Evolutionary conservation across 2,797 vertebrate species (phyloP).

Genomic region (Philypnodon macrostomus): DNA sequence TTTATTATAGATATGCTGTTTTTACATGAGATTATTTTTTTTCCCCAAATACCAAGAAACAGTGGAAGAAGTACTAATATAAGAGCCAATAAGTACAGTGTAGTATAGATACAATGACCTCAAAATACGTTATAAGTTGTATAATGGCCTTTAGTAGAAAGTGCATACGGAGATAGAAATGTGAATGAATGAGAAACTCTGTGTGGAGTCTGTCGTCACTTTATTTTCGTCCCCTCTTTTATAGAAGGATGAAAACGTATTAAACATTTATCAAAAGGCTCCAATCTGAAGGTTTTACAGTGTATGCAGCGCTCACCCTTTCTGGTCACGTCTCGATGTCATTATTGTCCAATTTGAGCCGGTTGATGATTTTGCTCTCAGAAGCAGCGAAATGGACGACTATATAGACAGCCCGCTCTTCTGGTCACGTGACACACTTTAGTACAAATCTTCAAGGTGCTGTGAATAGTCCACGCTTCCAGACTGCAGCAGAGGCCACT

Average conservation of each 20-base stretch:
- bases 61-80: too few species aligned
- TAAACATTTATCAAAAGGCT: constrained; percentile 53
- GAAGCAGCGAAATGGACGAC: constrained; percentile 54
- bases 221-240: constrained; percentile 70
- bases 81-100: too few species aligned
- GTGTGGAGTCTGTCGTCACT: constrained; percentile 43
- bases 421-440: constrained; percentile 20
- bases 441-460: constrained; percentile 46
- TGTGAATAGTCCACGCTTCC: constrained; percentile 16
- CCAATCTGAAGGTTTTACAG: constrained; percentile 41
- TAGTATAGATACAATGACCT: too few species aligned
- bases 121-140: too few species aligned
- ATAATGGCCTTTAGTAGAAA: too few species aligned
- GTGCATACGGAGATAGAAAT: not conserved
- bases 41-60: too few species aligned
- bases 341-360: constrained; percentile 3
- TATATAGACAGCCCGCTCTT: constrained; percentile 37
- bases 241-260: constrained; percentile 53
- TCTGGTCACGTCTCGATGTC: too few species aligned
- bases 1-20: too few species aligned
- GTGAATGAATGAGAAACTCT: constrained; percentile 19
- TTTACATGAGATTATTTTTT: too few species aligned
- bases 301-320: constrained; percentile 13
- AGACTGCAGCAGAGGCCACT: constrained; percentile 27
- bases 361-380: constrained; percentile 22